Evolutionary conservation across 2,113 vertebrate species (phyloP).

Genomic region (Xiphophorus maculatus): DNA sequence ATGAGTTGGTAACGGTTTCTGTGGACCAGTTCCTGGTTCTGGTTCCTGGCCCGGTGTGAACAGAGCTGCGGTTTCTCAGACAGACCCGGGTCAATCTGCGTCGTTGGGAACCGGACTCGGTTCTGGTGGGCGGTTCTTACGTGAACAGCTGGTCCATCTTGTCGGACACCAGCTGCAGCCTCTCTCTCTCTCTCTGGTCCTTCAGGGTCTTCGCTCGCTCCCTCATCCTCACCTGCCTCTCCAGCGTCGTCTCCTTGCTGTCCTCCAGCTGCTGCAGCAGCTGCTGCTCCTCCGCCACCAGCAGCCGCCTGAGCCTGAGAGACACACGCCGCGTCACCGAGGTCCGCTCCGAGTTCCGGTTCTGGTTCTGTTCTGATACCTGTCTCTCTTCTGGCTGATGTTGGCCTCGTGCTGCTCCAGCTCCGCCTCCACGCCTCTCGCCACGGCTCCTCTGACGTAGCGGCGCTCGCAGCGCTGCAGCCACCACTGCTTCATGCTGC

Average conservation of each 20-base stretch:
- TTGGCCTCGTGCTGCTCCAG: conserved; percentile 71
- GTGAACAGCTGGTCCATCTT: conserved; percentile 90
- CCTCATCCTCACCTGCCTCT: conserved; percentile 82
- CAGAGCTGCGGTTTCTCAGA: too few species aligned
- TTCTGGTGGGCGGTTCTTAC: conserved; percentile 37
- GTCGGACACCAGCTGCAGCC: conserved; percentile 81
- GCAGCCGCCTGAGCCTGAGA: conserved; percentile 82
- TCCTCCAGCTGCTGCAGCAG: conserved; percentile 80
- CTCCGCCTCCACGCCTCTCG: conserved; percentile 63
- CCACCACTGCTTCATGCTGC: conserved; percentile 67
- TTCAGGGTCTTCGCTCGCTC: conserved; percentile 76
- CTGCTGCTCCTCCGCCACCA: conserved; percentile 84
- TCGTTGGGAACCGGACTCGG: too few species aligned
- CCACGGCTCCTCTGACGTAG: conserved; percentile 55
- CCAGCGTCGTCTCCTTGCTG: conserved; percentile 75
- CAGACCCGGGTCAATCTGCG: too few species aligned
- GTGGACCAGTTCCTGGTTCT: too few species aligned
- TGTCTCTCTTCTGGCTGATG: conserved; percentile 79
- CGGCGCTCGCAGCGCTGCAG: conserved; percentile 63
- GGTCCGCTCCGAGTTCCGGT: too few species aligned
- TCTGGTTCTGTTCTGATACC: conserved; percentile 51
- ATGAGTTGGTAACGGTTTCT: too few species aligned
- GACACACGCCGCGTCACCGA: neutral
- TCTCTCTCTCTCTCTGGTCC: conserved; percentile 83
- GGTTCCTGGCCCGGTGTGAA: too few species aligned